Evolutionary conservation across 2,888 invertebrate genomes (phyloP).

Genomic region (Calliopum simillimum): DNA sequence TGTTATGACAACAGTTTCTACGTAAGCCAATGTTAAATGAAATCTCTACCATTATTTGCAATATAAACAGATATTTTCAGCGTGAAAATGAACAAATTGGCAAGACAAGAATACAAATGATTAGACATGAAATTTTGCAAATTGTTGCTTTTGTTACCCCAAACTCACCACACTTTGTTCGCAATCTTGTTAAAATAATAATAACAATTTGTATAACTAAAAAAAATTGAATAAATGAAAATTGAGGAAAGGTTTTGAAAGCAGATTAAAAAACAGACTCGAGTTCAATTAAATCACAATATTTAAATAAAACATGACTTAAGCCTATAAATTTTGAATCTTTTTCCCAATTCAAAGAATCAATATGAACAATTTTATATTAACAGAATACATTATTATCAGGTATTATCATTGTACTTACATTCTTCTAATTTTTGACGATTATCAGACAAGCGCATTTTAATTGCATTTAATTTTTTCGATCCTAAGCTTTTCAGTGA

Average conservation of each 20-base stretch:
- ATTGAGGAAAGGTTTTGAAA: slow-evolving; percentile 32
- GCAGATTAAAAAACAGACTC: slow-evolving; percentile 39
- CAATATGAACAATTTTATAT: too few species aligned
- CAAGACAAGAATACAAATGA: too few species aligned
- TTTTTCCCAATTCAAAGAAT: too few species aligned
- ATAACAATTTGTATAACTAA: slow-evolving; percentile 58
- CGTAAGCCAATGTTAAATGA: slow-evolving; percentile 3
- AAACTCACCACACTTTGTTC: slow-evolving; percentile 58
- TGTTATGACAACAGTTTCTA: neutral
- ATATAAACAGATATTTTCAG: too few species aligned
- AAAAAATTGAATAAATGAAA: slow-evolving; percentile 30
- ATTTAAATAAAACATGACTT: too few species aligned
- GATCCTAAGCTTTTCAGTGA: slow-evolving; percentile 77
- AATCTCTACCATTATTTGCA: neutral
- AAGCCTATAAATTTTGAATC: too few species aligned
- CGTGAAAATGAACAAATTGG: too few species aligned
- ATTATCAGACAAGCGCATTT: slow-evolving; percentile 71
- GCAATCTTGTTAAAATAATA: slow-evolving; percentile 55
- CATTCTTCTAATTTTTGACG: slow-evolving; percentile 65
- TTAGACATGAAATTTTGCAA: neutral
- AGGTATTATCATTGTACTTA: slow-evolving; percentile 50
- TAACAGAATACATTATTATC: neutral
- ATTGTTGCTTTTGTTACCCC: slow-evolving; percentile 9
- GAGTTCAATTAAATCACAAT: neutral
- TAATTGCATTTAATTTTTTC: slow-evolving; percentile 75